Percentiles rank a stretch among this genome's conserved stretches.
phyloP scores from a whole-genome alignment of 2,113 vertebrate genomes.

The Ptyas mucosa region DNA sequence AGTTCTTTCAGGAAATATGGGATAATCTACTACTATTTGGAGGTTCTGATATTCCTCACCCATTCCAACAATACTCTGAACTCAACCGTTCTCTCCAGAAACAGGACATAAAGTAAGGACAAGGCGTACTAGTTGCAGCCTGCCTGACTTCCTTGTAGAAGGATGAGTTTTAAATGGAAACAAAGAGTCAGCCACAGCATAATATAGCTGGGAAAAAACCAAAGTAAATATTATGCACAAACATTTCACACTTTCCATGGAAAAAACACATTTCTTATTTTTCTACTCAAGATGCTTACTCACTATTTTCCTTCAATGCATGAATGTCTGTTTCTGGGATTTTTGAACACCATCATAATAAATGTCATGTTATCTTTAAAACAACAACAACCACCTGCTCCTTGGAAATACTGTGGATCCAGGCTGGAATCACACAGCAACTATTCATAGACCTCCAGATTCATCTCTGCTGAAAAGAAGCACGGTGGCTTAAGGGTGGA shows the following conservation, averaged over 20 bases:
- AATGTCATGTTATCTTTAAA: accelerated
- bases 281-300: background rate
- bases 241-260: background rate
- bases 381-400: background rate
- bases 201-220: background rate
- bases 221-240: background rate
- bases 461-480: background rate
- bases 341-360: background rate
- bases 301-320: background rate
- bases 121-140: background rate
- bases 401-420: background rate
- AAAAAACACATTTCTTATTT: background rate
- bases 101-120: background rate
- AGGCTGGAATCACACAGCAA: background rate
- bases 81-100: background rate
- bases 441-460: background rate
- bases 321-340: background rate
- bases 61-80: background rate
- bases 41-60: background rate
- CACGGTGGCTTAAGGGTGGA: background rate
- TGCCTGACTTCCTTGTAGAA: background rate
- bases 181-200: background rate
- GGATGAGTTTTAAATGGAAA: background rate
- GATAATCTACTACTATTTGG: background rate
- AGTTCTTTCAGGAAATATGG: background rate